phyloP scores from a whole-genome alignment of 2,113 vertebrate species.

The Etheostoma cragini region DNA sequence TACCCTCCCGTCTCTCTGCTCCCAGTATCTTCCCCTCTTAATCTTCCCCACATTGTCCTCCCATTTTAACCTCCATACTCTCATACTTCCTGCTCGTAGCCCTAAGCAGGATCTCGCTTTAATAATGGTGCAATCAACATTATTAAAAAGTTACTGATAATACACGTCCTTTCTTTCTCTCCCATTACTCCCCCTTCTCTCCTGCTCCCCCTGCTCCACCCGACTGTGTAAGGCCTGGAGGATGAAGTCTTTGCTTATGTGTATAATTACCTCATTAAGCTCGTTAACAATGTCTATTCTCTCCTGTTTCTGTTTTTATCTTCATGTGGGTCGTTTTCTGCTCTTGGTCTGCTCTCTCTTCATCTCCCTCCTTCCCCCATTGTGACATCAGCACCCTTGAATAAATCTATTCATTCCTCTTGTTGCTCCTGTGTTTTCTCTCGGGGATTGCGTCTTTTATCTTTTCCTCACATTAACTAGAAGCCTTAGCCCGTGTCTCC shows the following conservation, averaged over 20 bases:
- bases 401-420: conserved; percentile 61
- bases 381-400: conserved; percentile 62
- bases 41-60: conserved; percentile 28
- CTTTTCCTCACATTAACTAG: conserved; percentile 56
- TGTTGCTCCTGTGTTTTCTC: conserved; percentile 61
- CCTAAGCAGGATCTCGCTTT: conserved; percentile 34
- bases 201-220: conserved; percentile 39
- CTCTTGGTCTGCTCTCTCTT: conserved; percentile 19
- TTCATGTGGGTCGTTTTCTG: conserved; percentile 24
- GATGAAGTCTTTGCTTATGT: conserved; percentile 59
- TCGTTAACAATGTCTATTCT: conserved; percentile 67
- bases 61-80: conserved; percentile 9
- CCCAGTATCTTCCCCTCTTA: conserved; percentile 13
- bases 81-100: conserved; percentile 32
- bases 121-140: conserved; percentile 38
- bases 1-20: conserved; percentile 29
- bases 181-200: conserved; percentile 7
- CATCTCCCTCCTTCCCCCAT: conserved; percentile 12
- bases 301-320: conserved; percentile 35
- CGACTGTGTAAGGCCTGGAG: conserved; percentile 50
- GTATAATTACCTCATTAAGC: conserved; percentile 76
- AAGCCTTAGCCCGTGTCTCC: conserved; percentile 30
- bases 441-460: conserved; percentile 58
- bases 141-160: conserved; percentile 58
- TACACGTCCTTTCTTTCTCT: conserved; percentile 33